These are phyloP conservation scores for Zenarchopterus dispar DNA, from an alignment of 2,797 vertebrate genomes.

Conservation along the genomic window DNA sequence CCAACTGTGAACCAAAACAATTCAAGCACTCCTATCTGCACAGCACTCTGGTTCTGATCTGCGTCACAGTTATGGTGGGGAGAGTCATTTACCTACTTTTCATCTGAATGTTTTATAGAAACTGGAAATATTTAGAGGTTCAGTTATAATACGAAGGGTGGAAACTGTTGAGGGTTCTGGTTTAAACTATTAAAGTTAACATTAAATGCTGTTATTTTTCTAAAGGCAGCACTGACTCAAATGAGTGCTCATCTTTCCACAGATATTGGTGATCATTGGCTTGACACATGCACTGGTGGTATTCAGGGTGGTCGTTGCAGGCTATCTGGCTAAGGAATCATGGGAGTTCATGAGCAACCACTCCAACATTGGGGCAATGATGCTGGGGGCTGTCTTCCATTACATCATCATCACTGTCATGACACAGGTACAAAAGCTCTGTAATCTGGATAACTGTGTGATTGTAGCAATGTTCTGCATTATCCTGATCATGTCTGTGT, in stretches of 20 bases:
- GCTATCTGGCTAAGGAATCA: constrained; percentile 74
- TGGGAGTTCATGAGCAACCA: constrained; percentile 76
- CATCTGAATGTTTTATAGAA: background rate
- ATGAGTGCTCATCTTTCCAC: constrained; percentile 25
- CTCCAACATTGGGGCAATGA: constrained; percentile 82
- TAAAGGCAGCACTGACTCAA: background rate
- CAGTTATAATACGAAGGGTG: background rate
- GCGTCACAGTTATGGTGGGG: constrained; percentile 86
- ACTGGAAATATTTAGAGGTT: background rate
- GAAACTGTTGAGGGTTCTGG: background rate
- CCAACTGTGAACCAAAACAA: constrained; percentile 59
- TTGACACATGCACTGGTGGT: constrained; percentile 89
- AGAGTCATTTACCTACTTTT: constrained; percentile 2
- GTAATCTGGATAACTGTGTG: constrained; percentile 1
- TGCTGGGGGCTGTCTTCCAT: constrained; percentile 89
- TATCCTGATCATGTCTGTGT: constrained; percentile 22
- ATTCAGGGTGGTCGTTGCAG: constrained; percentile 86
- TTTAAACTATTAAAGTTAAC: background rate
- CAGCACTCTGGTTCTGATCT: constrained; percentile 83
- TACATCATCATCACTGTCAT: constrained; percentile 90
- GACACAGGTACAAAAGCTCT: constrained; percentile 84
- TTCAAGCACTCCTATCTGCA: constrained; percentile 88
- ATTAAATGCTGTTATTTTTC: background rate
- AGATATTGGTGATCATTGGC: constrained; percentile 90
- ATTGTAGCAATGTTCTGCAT: background rate